Evolutionary conservation across 2,888 invertebrate species (phyloP), one percentile per base, ranked within the genome.

Genomic region (Liposcelis brunnea): DNA sequence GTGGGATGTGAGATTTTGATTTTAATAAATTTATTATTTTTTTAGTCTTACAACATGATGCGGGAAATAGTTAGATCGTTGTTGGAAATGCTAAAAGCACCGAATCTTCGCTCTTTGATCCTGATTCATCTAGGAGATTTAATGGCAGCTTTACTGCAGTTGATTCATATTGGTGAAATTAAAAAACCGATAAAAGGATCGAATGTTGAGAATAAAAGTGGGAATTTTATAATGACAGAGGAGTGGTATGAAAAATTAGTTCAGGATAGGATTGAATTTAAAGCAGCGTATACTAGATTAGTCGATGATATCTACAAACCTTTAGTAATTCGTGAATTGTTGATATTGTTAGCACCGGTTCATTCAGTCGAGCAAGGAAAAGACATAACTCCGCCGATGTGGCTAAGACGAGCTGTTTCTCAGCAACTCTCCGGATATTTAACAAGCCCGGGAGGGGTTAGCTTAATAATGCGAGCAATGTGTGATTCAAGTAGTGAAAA

Each of bases 81-180:
- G 16, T 35, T 35, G 35, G 35, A 35, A 15, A 16, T 35, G 35
- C 10, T 35, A 14, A 40, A 40, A 21, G 16, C 16, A 15, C 19
- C 40, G 7, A 14, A 40, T 19, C 40, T 40, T 16, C 15, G 40
- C 15, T 19, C 40, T 4, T 18, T 78, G 49, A 52, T 74, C 48
- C 63, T 72, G 43, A 61, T 72, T 51, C 68, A 71, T 62, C 58
- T 77, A 47, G 67, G 68, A 56, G 71, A 72, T 58, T 65, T 81
- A 51, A 60, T 85, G 43, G 76, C 77, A 47, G 73, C 72, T 2
- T 60, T 82, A 21, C 71, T 81, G 53, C 83, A 83, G 61, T 61
- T 84, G 42, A 66, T 73, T 19, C 75, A 32, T 77, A 77, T 6
- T 56, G 80, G 31, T 72, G 70, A 49, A 72, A 75, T 61, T 75